phyloP scores from a whole-genome alignment of 2,113 vertebrate genomes.

The Ramphastos sulfuratus region DNA sequence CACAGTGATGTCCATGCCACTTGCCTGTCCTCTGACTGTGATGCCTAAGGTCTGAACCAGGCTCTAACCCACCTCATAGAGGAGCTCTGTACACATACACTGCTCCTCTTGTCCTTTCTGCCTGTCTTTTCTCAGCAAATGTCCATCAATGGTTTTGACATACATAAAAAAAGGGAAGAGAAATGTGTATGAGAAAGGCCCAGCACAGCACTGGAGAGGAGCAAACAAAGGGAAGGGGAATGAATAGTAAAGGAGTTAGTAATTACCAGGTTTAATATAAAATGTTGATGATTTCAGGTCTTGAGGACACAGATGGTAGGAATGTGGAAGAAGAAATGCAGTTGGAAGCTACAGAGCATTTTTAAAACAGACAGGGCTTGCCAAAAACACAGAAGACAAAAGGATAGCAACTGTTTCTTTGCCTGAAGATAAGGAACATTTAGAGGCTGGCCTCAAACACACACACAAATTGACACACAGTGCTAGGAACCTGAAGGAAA shows the following conservation, averaged over 20 bases:
- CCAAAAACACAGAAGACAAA: conserved; percentile 5
- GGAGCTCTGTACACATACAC: background rate
- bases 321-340: background rate
- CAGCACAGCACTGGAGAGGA: background rate
- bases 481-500: background rate
- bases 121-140: background rate
- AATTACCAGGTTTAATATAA: conserved; percentile 17
- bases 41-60: background rate
- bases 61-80: background rate
- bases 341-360: background rate
- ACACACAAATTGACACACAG: background rate
- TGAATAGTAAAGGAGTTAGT: background rate
- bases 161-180: background rate
- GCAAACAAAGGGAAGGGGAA: background rate
- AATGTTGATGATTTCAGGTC: background rate
- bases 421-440: conserved; percentile 24
- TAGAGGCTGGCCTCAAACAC: background rate
- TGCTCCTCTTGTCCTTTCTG: background rate
- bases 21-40: background rate
- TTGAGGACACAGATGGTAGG: conserved; percentile 12
- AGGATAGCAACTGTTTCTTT: conserved; percentile 5
- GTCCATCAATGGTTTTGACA: background rate
- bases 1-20: background rate
- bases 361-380: background rate
- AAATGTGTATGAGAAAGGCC: background rate